Percentiles rank a stretch among this genome's conserved stretches.
Evolutionary conservation across 1,140 invertebrate species (phyloP).

Genomic region (Antheraea pernyi): DNA sequence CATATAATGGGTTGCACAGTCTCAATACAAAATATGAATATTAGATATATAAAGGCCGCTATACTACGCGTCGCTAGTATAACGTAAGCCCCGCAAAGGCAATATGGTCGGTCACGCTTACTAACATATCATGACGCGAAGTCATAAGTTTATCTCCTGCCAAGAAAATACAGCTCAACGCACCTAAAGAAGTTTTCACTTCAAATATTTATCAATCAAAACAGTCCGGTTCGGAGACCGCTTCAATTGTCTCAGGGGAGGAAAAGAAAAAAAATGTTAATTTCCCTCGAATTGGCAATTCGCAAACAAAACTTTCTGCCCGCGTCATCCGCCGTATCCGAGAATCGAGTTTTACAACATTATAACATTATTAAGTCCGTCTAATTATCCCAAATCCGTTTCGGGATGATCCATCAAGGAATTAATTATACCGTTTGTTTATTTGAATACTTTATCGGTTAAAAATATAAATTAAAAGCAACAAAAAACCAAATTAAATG

Average conservation of each 20-base stretch:
- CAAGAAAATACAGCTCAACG: not conserved
- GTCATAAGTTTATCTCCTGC: too few relatives aligned
- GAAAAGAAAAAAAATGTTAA: slow-evolving; percentile 18
- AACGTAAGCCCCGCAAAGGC: too few relatives aligned
- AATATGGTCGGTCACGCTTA: too few relatives aligned
- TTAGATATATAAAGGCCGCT: too few relatives aligned
- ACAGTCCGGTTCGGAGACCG: slow-evolving; percentile 6
- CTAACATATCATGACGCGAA: too few relatives aligned
- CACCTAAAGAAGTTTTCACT: too few relatives aligned
- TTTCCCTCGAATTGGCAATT: slow-evolving; percentile 21
- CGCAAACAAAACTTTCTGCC: slow-evolving; percentile 15
- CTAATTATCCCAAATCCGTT: not conserved
- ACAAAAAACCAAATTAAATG: too few relatives aligned
- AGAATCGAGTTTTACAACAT: not conserved
- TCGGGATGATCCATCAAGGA: slow-evolving; percentile 14
- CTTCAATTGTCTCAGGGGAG: slow-evolving; percentile 13
- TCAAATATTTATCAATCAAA: slow-evolving; percentile 7
- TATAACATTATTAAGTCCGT: not conserved
- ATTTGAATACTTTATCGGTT: not conserved
- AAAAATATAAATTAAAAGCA: not conserved
- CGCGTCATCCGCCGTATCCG: not conserved
- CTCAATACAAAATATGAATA: too few relatives aligned
- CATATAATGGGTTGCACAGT: too few relatives aligned
- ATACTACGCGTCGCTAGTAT: too few relatives aligned
- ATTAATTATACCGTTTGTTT: slow-evolving; percentile 9